Conservation (phyloP, 1,140 invertebrate genomes). For the Cydia pomonella region DNA sequence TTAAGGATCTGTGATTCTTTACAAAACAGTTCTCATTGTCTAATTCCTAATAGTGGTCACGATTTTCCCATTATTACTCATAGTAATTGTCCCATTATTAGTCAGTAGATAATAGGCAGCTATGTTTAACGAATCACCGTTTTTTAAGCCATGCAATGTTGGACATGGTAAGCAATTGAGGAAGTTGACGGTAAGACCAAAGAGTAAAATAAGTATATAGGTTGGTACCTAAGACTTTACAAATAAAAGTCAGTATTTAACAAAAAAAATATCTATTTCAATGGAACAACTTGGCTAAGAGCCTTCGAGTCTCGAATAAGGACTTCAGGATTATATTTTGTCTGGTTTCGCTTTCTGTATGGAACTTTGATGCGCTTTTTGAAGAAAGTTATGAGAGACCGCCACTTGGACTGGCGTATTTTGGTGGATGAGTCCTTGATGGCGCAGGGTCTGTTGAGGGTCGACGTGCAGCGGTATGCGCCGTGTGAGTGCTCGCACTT, state of each 20-base stretch:
- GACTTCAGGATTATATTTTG: background rate
- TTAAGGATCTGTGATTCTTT: no score
- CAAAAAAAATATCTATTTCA: background rate
- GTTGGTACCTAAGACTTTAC: no score
- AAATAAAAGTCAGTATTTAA: background rate
- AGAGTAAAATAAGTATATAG: no score
- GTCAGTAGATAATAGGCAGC: no score
- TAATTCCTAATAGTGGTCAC: no score
- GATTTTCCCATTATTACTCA: no score
- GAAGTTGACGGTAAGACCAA: no score
- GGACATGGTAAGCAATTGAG: no score
- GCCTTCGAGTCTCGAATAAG: background rate
- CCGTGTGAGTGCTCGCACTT: background rate
- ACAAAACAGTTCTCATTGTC: no score
- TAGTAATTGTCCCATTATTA: no score
- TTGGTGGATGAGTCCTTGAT: slow-evolving; percentile 52
- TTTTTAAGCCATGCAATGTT: no score
- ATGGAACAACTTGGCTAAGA: background rate
- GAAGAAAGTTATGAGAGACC: slow-evolving; percentile 49
- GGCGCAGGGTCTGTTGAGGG: slow-evolving; percentile 46
- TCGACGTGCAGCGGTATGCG: slow-evolving; percentile 35
- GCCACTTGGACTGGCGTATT: slow-evolving; percentile 55
- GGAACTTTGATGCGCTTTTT: slow-evolving; percentile 35
- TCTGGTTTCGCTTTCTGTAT: background rate
- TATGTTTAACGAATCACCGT: no score